These are phyloP conservation scores for Metallyticus violacea DNA, from an alignment of 2,888 invertebrate genomes.

Conservation along the genomic window DNA sequence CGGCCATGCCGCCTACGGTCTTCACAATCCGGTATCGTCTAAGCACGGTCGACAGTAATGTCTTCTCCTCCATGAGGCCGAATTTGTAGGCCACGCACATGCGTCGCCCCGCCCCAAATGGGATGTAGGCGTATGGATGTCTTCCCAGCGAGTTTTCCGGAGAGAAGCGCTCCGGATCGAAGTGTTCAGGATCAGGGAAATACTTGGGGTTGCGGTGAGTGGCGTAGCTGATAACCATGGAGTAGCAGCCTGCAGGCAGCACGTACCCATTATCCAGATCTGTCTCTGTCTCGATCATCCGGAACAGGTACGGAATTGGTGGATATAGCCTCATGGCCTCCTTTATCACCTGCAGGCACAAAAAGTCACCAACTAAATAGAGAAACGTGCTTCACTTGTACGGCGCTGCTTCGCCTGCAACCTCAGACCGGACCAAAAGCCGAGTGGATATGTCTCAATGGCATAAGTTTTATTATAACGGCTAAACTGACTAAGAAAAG, in stretches of 20 bases:
- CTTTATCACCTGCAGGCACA: slow-evolving; percentile 27
- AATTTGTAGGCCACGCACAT: slow-evolving; percentile 35
- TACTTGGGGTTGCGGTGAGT: slow-evolving; percentile 27
- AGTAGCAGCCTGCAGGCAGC: slow-evolving; percentile 23
- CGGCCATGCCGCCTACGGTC: not conserved
- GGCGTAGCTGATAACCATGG: slow-evolving; percentile 28
- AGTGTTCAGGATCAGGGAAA: slow-evolving; percentile 27
- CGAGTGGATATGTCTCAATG: too few species aligned
- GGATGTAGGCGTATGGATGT: slow-evolving; percentile 32
- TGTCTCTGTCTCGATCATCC: slow-evolving; percentile 22
- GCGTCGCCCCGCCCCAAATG: slow-evolving; percentile 32
- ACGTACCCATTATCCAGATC: slow-evolving; percentile 11
- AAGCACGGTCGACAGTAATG: slow-evolving; percentile 31
- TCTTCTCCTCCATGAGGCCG: slow-evolving; percentile 34
- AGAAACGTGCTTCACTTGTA: too few species aligned
- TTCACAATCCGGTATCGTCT: slow-evolving; percentile 15
- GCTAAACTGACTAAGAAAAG: too few species aligned
- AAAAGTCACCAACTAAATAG: not conserved
- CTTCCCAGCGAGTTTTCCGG: slow-evolving; percentile 27
- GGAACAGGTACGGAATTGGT: slow-evolving; percentile 25
- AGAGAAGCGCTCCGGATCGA: slow-evolving; percentile 32
- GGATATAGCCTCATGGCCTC: slow-evolving; percentile 34
- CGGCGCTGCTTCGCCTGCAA: too few species aligned
- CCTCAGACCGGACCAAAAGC: too few species aligned
- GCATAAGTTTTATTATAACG: too few species aligned